These are phyloP conservation scores for Helicoverpa armigera DNA, from an alignment of 1,140 invertebrate genomes.

Conservation along the genomic window DNA sequence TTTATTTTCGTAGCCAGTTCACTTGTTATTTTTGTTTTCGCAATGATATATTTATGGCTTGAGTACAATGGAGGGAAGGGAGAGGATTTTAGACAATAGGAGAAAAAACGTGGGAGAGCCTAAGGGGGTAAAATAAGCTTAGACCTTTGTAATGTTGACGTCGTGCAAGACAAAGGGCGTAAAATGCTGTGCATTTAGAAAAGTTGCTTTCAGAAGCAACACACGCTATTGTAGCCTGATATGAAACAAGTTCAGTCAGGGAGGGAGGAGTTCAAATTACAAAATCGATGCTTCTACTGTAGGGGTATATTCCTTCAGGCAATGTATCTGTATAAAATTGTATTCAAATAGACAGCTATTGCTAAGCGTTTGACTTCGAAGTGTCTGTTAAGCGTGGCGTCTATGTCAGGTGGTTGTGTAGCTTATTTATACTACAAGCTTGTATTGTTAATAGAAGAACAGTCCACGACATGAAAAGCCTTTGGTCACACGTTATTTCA, in stretches of 20 bases:
- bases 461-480: not conserved
- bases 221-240: not conserved
- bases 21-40: not conserved
- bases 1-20: constrained; percentile 25
- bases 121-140: not conserved
- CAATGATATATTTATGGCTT: constrained; percentile 26
- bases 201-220: not conserved
- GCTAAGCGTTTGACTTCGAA: not conserved
- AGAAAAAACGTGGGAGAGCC: not conserved
- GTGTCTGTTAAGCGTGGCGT: not conserved
- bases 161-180: constrained; percentile 1
- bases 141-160: not conserved
- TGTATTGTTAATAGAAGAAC: not conserved
- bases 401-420: not conserved
- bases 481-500: not conserved
- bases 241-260: constrained; percentile 17
- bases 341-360: too few species aligned
- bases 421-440: not conserved
- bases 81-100: not conserved
- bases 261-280: constrained; percentile 35
- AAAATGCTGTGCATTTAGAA: not conserved
- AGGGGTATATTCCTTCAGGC: not conserved
- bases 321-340: constrained; percentile 6
- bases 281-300: constrained; percentile 28
- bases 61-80: not conserved